These are phyloP conservation scores for Aphidoletes aphidimyza DNA, from an alignment of 2,888 invertebrate species.

Conservation along the genomic window DNA sequence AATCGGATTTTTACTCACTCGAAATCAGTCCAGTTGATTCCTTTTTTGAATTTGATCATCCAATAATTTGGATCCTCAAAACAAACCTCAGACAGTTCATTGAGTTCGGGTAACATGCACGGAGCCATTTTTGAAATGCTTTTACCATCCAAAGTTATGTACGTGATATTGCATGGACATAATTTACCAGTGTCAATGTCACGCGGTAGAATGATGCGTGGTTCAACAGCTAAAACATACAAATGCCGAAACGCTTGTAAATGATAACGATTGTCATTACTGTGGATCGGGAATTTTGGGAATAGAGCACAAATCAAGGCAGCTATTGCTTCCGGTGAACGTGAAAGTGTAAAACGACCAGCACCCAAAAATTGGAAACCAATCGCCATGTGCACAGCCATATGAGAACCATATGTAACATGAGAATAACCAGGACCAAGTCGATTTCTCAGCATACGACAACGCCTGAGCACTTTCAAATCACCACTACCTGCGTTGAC, in stretches of 20 bases:
- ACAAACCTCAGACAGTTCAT: constrained; percentile 77
- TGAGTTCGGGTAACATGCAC: constrained; percentile 85
- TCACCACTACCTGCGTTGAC: constrained; percentile 97
- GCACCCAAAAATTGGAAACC: constrained; percentile 95
- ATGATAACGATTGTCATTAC: constrained; percentile 96
- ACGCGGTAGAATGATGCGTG: constrained; percentile 85
- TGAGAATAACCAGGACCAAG: constrained; percentile 78
- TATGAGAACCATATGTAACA: constrained; percentile 89
- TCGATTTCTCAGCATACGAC: constrained; percentile 84
- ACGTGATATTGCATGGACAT: constrained; percentile 84
- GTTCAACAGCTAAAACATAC: constrained; percentile 93
- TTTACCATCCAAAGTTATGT: not conserved
- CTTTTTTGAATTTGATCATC: constrained; percentile 85
- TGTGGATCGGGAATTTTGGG: constrained; percentile 96
- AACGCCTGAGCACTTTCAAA: constrained; percentile 81
- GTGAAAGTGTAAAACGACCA: constrained; percentile 85
- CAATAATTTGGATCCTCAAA: constrained; percentile 89
- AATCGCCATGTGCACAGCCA: constrained; percentile 94
- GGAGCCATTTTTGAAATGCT: constrained; percentile 73
- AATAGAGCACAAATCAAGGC: constrained; percentile 93
- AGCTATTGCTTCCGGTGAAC: constrained; percentile 86
- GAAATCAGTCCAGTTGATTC: constrained; percentile 85
- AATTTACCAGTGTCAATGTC: constrained; percentile 83
- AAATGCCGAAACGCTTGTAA: constrained; percentile 96
- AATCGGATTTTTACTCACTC: constrained; percentile 69